Base-by-base conservation (phyloP, 2,888 invertebrate genomes). In the Hoplodrina blanda region DNA sequence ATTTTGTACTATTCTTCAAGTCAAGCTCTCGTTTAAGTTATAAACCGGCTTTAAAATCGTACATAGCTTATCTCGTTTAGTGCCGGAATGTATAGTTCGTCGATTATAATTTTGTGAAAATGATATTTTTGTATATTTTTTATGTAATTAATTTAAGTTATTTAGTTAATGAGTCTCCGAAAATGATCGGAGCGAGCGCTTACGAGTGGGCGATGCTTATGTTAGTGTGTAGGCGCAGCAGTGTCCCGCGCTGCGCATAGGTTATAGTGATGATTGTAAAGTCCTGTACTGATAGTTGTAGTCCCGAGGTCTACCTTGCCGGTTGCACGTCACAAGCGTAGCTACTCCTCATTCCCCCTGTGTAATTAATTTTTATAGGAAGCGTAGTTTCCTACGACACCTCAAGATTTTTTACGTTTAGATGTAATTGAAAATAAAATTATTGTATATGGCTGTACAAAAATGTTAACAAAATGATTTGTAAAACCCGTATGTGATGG, bases 371-470 rank as follows among this genome's bases (percentile, higher is more conserved):
- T 95, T 93, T 92, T 91, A 94, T 95, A 95, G 95, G 95, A 96
- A 95, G 94, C 95, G 93, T 96, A 95, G 95, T 93, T 95, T 95
- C 95, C 95, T 95, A 93, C 90, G 93, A 92, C 94, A 95, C 95
- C 94, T 95, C 95, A 95, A 84, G 91, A 95, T 95, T 95, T 95
- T 95, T 95, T 95, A 95, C 95, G 95, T 95, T 93, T 95, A 95
- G 95, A 94, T 95, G 94, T 96, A 95, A 95, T 95, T 95, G 94
- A 96, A 95, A 94, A 95, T 95, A 95, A 95, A 95, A 95, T 95
- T 95, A 95, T 96, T 96, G 96, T 96, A 96, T 95, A 96, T 96
- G 96, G 94, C 95, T 96, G 96, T 96, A 96, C 96, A 96, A 96
- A 96, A 95, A 93, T 90, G 92, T 93, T 93, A 94, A 95, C 93